Conservation (phyloP, 2,797 vertebrate species). For the Nannoperca australis region DNA sequence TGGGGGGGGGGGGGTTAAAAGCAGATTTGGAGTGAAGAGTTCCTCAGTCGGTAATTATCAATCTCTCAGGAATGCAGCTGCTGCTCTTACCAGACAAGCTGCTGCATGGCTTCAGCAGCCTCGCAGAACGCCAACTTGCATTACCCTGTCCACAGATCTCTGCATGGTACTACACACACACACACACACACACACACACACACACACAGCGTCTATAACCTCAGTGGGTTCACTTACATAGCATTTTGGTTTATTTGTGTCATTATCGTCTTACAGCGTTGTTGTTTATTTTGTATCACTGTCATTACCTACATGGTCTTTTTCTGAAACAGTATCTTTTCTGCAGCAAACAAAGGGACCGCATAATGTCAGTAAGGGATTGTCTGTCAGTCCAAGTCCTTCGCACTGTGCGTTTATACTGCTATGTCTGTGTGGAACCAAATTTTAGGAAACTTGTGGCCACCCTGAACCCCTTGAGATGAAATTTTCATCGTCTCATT, state of each 20-base stretch:
- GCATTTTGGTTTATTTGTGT: slow-evolving; percentile 51
- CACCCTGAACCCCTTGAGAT: background rate
- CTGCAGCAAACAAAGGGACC: slow-evolving; percentile 66
- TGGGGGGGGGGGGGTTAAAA: slow-evolving; percentile 41
- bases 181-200: slow-evolving; percentile 16
- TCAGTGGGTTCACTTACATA: slow-evolving; percentile 35
- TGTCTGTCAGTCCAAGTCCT: slow-evolving; percentile 51
- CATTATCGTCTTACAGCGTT: slow-evolving; percentile 45
- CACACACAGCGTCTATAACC: slow-evolving; percentile 11
- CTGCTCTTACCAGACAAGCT: slow-evolving; percentile 81
- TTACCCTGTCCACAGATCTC: slow-evolving; percentile 50
- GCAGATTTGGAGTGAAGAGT: slow-evolving; percentile 74
- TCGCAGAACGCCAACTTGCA: slow-evolving; percentile 46
- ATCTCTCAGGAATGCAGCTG: slow-evolving; percentile 83
- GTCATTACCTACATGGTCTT: slow-evolving; percentile 56
- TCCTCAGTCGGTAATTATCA: slow-evolving; percentile 83
- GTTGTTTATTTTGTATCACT: slow-evolving; percentile 65
- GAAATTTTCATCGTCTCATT: background rate
- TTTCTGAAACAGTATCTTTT: slow-evolving; percentile 65
- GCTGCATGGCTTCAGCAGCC: slow-evolving; percentile 76
- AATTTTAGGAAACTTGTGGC: slow-evolving; percentile 41
- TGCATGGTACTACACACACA: slow-evolving; percentile 5
- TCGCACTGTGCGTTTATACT: slow-evolving; percentile 48
- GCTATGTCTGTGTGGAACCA: slow-evolving; percentile 38
- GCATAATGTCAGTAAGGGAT: slow-evolving; percentile 65